Conservation (phyloP, 2,888 invertebrate genomes). For the Caenorhabditis afra region DNA sequence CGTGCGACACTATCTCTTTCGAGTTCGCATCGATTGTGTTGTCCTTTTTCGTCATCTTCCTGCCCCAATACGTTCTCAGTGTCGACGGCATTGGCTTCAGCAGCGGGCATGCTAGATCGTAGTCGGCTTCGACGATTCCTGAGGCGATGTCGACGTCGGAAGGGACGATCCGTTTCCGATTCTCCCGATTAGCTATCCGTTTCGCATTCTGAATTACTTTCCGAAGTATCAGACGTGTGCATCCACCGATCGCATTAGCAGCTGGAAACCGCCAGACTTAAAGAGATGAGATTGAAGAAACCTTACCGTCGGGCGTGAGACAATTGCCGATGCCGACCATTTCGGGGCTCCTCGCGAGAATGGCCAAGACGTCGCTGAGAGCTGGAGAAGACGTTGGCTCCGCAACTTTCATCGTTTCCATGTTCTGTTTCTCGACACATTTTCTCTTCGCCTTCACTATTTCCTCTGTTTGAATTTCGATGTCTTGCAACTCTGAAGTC, state of each 20-base stretch:
- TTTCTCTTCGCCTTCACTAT: slow-evolving; percentile 20
- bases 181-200: slow-evolving; percentile 17
- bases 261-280: too few relatives aligned
- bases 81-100: slow-evolving; percentile 37
- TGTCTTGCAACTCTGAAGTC: neutral
- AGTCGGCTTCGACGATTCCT: slow-evolving; percentile 14
- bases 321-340: neutral
- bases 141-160: slow-evolving; percentile 46
- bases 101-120: slow-evolving; percentile 28
- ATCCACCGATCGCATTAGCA: slow-evolving; percentile 22
- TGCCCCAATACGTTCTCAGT: slow-evolving; percentile 50
- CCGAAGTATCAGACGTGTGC: slow-evolving; percentile 38
- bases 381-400: slow-evolving; percentile 3
- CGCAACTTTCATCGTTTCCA: neutral
- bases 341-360: slow-evolving; percentile 8
- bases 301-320: slow-evolving; percentile 17
- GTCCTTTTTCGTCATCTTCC: slow-evolving; percentile 27
- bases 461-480: slow-evolving; percentile 39
- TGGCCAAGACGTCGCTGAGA: slow-evolving; percentile 16
- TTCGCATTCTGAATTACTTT: slow-evolving; percentile 39
- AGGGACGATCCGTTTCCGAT: slow-evolving; percentile 41
- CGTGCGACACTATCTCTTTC: slow-evolving; percentile 22
- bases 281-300: neutral
- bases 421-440: slow-evolving; percentile 16
- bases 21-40: slow-evolving; percentile 32